Conservation (phyloP, 2,797 vertebrate genomes). For the Salmo trutta region DNA sequence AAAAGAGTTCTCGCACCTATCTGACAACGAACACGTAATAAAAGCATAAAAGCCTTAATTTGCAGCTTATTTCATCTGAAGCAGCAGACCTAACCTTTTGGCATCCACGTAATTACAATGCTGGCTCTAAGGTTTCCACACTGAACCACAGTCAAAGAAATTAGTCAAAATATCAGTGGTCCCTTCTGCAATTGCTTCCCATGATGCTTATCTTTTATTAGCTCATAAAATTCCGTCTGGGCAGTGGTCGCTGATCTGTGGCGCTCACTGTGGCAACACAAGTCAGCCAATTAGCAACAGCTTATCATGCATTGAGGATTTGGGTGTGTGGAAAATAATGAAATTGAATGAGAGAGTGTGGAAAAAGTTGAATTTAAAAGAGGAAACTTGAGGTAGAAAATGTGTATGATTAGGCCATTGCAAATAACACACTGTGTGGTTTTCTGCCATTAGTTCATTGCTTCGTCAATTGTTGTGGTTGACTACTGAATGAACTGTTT, state of each 20-base stretch:
- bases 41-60: background rate
- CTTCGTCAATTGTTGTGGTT: background rate
- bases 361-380: background rate
- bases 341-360: conserved; percentile 39
- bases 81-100: conserved; percentile 23
- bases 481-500: background rate
- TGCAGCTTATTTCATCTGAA: background rate
- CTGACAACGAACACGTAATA: background rate
- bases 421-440: background rate
- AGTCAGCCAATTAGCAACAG: conserved; percentile 73
- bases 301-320: conserved; percentile 70
- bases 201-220: conserved; percentile 74
- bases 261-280: conserved; percentile 67
- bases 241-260: conserved; percentile 67
- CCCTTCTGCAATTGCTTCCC: conserved; percentile 65
- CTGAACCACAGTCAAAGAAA: conserved; percentile 45
- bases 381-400: background rate
- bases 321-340: conserved; percentile 58
- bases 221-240: conserved; percentile 68
- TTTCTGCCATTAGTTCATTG: background rate
- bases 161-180: conserved; percentile 53
- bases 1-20: background rate
- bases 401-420: background rate
- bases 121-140: conserved; percentile 12
- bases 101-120: conserved; percentile 38